A percentile compares a stretch with the other conserved stretches of the same genome.
These are phyloP conservation scores for Recurvirostra avosetta DNA, from an alignment of 2,113 vertebrate species.

Conservation along the genomic window DNA sequence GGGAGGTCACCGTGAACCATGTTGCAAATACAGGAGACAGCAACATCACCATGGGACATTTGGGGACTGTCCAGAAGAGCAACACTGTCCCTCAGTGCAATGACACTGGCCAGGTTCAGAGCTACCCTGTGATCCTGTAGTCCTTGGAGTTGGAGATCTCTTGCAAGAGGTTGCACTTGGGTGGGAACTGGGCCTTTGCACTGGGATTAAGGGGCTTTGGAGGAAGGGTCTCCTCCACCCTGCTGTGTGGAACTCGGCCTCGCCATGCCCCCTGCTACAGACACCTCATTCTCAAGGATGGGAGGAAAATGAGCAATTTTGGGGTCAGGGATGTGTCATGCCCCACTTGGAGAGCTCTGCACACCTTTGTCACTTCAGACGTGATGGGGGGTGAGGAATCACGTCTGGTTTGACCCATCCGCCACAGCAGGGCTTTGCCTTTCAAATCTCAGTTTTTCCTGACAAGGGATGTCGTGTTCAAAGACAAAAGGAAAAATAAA, in stretches of 20 bases:
- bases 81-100: fast-evolving
- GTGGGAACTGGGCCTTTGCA: neutral
- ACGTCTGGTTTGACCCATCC: neutral
- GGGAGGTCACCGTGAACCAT: neutral
- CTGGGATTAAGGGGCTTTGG: neutral
- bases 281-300: neutral
- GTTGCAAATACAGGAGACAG: neutral
- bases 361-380: neutral
- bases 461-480: fast-evolving
- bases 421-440: neutral
- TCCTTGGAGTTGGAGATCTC: neutral
- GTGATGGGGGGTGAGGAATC: neutral
- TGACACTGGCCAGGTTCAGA: neutral
- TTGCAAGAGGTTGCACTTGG: neutral
- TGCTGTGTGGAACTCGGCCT: neutral
- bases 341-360: neutral
- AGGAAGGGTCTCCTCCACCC: neutral
- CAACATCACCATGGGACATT: neutral
- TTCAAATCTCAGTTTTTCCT: neutral
- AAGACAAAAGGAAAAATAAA: neutral
- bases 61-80: neutral
- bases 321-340: neutral
- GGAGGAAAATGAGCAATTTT: neutral
- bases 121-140: neutral
- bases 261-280: neutral